A percentile compares a stretch with the other conserved stretches of the same genome.
These are phyloP conservation scores for Drosophila persimilis DNA, from an alignment of 1,140 invertebrate species.

Conservation along the genomic window DNA sequence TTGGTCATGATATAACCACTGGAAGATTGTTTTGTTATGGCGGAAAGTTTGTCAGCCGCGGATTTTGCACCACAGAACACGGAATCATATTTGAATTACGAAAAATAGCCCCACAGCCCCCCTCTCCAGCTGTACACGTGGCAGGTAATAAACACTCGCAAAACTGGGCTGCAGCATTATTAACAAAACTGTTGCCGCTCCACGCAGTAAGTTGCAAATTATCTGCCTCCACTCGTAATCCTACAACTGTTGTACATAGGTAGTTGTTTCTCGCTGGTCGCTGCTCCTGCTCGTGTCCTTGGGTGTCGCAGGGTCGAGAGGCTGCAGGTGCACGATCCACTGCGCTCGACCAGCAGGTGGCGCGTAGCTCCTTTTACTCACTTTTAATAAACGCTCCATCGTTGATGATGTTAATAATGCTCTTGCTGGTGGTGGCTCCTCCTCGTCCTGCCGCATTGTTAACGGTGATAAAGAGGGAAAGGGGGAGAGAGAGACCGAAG, in stretches of 20 bases:
- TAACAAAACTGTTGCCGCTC: constrained; percentile 31
- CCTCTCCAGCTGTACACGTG: no score
- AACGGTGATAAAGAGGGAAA: constrained; percentile 13
- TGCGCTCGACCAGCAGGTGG: constrained; percentile 34
- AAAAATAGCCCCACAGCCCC: no score
- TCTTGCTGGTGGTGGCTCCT: constrained; percentile 32
- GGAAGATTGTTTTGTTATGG: background rate
- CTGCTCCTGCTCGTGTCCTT: constrained; percentile 33
- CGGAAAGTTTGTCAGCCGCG: background rate
- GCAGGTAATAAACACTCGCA: background rate
- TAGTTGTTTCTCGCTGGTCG: no score
- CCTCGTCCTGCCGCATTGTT: constrained; percentile 32
- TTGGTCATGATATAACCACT: background rate
- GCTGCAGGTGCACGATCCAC: constrained; percentile 20
- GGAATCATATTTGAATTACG: no score
- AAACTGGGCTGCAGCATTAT: constrained; percentile 37
- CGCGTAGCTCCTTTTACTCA: constrained; percentile 31
- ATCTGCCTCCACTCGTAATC: constrained; percentile 7
- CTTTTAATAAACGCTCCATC: constrained; percentile 43
- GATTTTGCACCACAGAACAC: no score
- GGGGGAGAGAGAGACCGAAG: background rate
- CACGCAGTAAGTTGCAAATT: constrained; percentile 27
- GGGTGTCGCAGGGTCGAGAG: constrained; percentile 24
- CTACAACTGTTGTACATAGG: background rate
- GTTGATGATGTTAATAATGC: constrained; percentile 70